phyloP scores from a whole-genome alignment of 2,797 vertebrate genomes.

The Mus caroli region DNA sequence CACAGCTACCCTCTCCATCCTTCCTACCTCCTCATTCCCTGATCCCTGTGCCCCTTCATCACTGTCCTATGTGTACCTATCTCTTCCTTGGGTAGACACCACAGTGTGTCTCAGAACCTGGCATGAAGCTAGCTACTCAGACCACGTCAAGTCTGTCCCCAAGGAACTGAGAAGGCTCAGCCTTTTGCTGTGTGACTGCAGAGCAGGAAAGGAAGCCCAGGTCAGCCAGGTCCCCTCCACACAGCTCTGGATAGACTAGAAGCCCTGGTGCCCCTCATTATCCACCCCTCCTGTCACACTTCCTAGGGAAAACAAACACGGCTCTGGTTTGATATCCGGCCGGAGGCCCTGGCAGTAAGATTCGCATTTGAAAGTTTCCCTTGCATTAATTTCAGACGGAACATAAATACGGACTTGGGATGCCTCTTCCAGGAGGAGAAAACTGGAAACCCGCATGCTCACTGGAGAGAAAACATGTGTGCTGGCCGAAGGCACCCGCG shows the following conservation, averaged over 20 bases:
- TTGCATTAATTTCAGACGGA: conserved; percentile 85
- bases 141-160: not conserved
- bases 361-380: conserved; percentile 83
- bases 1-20: not conserved
- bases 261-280: not conserved
- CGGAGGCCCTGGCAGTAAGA: conserved; percentile 65
- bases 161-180: not conserved
- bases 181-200: not conserved
- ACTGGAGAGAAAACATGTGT: conserved; percentile 81
- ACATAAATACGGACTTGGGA: conserved; percentile 78
- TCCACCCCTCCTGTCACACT: conserved; percentile 43
- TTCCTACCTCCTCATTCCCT: not conserved
- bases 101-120: not conserved
- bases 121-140: not conserved
- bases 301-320: conserved; percentile 75
- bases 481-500: conserved; percentile 54
- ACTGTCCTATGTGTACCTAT: not conserved
- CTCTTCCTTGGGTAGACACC: not conserved
- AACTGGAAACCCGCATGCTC: conserved; percentile 72
- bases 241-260: not conserved
- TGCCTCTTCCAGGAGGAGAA: conserved; percentile 78
- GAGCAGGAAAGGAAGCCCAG: not conserved
- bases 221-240: not conserved
- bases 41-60: not conserved
- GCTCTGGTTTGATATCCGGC: conserved; percentile 68